phyloP scores from a whole-genome alignment of 2,113 vertebrate genomes.

The pig (Sus scrofa) region DNA sequence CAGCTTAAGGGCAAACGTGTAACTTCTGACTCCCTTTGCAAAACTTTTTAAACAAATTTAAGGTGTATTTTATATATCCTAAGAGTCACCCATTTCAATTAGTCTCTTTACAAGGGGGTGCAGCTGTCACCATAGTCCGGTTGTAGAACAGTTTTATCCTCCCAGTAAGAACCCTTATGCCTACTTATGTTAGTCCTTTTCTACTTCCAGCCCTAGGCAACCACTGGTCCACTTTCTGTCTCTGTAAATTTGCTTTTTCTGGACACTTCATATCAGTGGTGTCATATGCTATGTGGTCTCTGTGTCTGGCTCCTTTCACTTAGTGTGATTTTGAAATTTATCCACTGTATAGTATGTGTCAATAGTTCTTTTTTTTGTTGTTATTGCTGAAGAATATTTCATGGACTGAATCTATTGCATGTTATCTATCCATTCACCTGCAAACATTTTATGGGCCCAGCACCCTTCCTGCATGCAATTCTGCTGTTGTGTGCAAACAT shows the following conservation, averaged over 20 bases:
- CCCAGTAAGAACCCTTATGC: neutral
- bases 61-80: neutral
- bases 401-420: neutral
- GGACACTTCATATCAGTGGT: neutral
- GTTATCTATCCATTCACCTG: neutral
- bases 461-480: neutral
- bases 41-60: constrained; percentile 12
- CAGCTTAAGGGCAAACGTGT: neutral
- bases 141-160: neutral
- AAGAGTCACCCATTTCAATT: constrained; percentile 8
- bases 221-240: neutral
- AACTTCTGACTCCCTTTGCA: neutral
- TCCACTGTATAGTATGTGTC: neutral
- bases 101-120: neutral
- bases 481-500: neutral
- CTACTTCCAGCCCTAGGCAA: neutral
- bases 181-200: neutral
- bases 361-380: neutral
- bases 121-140: neutral
- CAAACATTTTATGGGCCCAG: neutral
- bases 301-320: neutral
- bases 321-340: neutral
- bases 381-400: neutral
- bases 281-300: neutral
- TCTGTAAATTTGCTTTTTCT: constrained; percentile 26